Conservation (phyloP, 2,888 invertebrate genomes). For the Aethes cnicana region DNA sequence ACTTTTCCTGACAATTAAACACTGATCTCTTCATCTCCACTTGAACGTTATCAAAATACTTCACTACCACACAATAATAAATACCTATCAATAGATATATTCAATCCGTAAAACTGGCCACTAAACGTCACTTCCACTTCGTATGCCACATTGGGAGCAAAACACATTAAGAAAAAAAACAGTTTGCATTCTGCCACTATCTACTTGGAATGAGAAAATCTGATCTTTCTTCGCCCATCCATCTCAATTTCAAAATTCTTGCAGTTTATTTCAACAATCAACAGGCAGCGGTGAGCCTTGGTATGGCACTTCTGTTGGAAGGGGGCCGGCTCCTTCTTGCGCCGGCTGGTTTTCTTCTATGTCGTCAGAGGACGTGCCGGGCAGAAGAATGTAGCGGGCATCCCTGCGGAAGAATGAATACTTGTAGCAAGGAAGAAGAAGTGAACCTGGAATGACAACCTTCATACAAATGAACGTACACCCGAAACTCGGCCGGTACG, state of each 20-base stretch:
- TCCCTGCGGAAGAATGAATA: conserved; percentile 58
- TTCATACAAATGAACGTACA: no score
- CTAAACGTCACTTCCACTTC: no score
- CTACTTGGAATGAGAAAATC: no score
- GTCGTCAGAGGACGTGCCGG: conserved; percentile 49
- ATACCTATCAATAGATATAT: no score
- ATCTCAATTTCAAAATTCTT: background rate
- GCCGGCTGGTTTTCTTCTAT: conserved; percentile 34
- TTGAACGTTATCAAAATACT: conserved; percentile 24
- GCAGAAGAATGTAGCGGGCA: conserved; percentile 59
- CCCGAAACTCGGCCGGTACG: no score
- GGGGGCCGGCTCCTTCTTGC: conserved; percentile 28
- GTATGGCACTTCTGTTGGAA: conserved; percentile 44
- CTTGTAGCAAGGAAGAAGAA: no score
- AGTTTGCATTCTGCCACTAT: no score
- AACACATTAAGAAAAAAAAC: no score
- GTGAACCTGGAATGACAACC: no score
- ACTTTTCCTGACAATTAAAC: conserved; percentile 24
- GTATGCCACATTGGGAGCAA: no score
- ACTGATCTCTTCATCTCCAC: conserved; percentile 18
- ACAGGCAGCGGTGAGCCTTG: conserved; percentile 35
- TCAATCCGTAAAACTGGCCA: no score
- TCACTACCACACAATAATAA: conserved; percentile 18
- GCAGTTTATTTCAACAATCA: background rate
- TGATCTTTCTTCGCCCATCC: no score